These are phyloP conservation scores for Anolis apletophallus DNA, from an alignment of 2,797 vertebrate genomes.

Conservation along the genomic window DNA sequence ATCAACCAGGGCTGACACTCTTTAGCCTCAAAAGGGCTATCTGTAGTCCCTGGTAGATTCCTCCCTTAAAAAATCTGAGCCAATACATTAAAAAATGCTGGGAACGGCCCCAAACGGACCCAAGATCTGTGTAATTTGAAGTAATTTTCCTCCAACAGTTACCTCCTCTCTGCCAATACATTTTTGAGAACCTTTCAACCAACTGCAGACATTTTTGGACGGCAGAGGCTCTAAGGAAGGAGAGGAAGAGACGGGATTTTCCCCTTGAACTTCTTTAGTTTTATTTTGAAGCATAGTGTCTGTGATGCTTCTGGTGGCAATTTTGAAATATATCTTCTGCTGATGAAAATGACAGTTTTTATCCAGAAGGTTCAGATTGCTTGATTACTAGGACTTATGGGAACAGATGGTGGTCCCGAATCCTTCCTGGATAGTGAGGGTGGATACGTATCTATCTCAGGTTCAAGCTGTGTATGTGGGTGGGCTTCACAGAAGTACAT, in stretches of 20 bases:
- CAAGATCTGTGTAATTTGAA: not conserved
- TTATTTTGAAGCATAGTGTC: not conserved
- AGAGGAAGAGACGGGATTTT: not conserved
- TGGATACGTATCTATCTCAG: not conserved
- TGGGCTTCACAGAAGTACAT: not conserved
- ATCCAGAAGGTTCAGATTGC: not conserved
- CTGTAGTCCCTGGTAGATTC: not conserved
- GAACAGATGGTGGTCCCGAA: not conserved
- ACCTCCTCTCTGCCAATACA: not conserved
- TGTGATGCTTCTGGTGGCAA: not conserved
- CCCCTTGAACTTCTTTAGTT: not conserved
- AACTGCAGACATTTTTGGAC: not conserved
- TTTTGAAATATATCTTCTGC: not conserved
- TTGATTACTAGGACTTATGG: not conserved
- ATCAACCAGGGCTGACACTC: too few species aligned
- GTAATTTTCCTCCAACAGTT: not conserved
- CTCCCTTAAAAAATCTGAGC: too few species aligned
- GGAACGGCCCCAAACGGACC: not conserved
- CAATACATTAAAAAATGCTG: not conserved
- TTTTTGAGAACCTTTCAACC: not conserved
- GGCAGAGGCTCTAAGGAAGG: not conserved
- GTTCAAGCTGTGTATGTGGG: not conserved
- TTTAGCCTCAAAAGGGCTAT: not conserved
- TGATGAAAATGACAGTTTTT: not conserved
- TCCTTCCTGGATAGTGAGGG: not conserved